These are phyloP conservation scores for Eurystomus gularis DNA, from an alignment of 2,113 vertebrate species.

Conservation along the genomic window DNA sequence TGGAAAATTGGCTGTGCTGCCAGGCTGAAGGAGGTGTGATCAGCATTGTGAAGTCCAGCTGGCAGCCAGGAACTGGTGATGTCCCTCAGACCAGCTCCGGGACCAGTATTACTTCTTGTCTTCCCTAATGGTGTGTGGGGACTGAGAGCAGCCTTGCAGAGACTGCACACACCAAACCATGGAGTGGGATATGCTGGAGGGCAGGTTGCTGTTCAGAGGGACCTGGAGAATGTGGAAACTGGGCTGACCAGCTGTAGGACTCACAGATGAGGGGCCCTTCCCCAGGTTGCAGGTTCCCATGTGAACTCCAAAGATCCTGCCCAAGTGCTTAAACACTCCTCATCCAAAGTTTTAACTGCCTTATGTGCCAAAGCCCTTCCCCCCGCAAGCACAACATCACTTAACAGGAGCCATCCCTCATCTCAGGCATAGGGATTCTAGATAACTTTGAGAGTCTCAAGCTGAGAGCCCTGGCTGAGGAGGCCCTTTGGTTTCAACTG, in stretches of 20 bases:
- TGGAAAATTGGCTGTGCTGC: neutral
- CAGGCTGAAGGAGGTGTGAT: neutral
- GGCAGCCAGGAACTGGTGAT: neutral
- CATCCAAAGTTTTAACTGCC: neutral
- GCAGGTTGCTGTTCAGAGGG: neutral
- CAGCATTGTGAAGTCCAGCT: neutral
- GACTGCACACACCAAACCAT: neutral
- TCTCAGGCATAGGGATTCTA: neutral
- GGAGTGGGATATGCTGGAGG: neutral
- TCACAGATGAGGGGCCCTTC: neutral
- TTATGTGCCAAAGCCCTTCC: neutral
- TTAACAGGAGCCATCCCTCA: neutral
- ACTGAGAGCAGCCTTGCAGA: neutral
- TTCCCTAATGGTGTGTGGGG: neutral
- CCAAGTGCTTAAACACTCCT: neutral
- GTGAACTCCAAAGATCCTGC: neutral
- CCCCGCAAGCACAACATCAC: neutral
- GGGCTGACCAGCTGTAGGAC: neutral
- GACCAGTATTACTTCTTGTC: neutral
- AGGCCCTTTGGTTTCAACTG: neutral
- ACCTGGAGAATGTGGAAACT: neutral
- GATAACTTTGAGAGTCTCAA: neutral
- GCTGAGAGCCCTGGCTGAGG: neutral
- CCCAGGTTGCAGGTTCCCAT: neutral
- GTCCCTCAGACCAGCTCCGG: neutral